These are phyloP conservation scores for Athrips mouffetella DNA, from an alignment of 2,888 invertebrate species.

Conservation along the genomic window DNA sequence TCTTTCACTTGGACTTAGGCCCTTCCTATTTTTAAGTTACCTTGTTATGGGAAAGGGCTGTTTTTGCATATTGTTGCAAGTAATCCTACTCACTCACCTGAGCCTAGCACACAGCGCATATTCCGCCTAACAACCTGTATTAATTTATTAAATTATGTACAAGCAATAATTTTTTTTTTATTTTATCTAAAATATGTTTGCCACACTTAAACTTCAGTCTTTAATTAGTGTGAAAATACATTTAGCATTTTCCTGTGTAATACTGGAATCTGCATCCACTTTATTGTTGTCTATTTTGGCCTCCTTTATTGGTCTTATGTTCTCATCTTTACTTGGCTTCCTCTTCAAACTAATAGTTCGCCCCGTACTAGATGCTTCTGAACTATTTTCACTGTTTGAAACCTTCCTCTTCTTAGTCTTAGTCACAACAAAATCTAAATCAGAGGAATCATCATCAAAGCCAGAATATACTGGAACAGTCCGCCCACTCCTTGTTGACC, in stretches of 20 bases:
- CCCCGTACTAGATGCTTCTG: constrained; percentile 49
- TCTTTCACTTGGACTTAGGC: too few species aligned
- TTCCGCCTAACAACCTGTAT: too few species aligned
- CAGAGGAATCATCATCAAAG: constrained; percentile 68
- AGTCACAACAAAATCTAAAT: constrained; percentile 59
- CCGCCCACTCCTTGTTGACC: constrained; percentile 67
- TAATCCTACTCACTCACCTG: too few species aligned
- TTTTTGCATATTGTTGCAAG: too few species aligned
- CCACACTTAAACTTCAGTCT: constrained; percentile 43
- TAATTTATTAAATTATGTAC: too few species aligned
- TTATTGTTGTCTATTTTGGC: constrained; percentile 40
- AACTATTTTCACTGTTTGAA: constrained; percentile 49
- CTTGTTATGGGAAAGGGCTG: too few species aligned
- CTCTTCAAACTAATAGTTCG: constrained; percentile 63
- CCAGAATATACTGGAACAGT: constrained; percentile 64
- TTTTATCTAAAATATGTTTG: too few species aligned
- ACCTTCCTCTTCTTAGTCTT: constrained; percentile 64
- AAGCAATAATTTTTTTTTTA: too few species aligned
- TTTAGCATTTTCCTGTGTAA: constrained; percentile 34
- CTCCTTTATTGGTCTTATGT: constrained; percentile 49
- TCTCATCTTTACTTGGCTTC: constrained; percentile 60
- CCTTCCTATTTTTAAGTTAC: too few species aligned
- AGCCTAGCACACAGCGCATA: too few species aligned
- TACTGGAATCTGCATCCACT: constrained; percentile 20
- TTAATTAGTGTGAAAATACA: constrained; percentile 45